These are phyloP conservation scores for Lumbricus terrestris DNA, from an alignment of 2,888 invertebrate species.

Conservation along the genomic window DNA sequence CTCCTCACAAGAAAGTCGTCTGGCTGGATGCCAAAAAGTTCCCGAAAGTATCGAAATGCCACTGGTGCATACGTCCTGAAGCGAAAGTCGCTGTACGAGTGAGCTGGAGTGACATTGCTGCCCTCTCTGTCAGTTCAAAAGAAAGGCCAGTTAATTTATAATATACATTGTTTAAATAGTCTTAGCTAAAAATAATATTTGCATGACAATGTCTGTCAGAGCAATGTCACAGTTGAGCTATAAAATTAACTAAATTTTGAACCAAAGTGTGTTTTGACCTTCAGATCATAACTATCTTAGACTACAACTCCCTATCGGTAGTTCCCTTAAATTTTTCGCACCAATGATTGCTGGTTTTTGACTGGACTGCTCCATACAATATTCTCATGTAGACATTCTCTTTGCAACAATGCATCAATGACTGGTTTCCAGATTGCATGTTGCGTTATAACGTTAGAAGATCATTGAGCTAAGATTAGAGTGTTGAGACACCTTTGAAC, in stretches of 20 bases:
- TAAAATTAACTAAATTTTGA: neutral
- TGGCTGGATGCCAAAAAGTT: conserved; percentile 96
- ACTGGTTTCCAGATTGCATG: no score
- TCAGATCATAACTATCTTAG: neutral
- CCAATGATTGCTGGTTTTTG: neutral
- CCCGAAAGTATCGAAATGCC: conserved; percentile 98
- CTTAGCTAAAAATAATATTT: no score
- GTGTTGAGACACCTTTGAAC: neutral
- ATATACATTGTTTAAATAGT: no score
- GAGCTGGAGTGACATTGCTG: conserved; percentile 86
- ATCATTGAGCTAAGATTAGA: neutral
- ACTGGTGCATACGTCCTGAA: conserved; percentile 99
- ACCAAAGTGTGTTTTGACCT: neutral
- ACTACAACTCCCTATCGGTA: neutral
- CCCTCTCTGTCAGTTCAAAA: conserved; percentile 49
- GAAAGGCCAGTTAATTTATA: neutral
- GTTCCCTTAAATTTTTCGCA: neutral
- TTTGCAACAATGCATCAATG: no score
- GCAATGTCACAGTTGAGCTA: neutral
- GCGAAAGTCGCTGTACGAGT: conserved; percentile 91
- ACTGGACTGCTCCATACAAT: no score
- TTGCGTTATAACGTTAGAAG: no score
- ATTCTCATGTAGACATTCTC: no score
- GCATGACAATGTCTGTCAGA: neutral
- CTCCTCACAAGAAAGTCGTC: conserved; percentile 95